phyloP scores from a whole-genome alignment of 2,888 invertebrate species.

The Troides oblongomaculatus region DNA sequence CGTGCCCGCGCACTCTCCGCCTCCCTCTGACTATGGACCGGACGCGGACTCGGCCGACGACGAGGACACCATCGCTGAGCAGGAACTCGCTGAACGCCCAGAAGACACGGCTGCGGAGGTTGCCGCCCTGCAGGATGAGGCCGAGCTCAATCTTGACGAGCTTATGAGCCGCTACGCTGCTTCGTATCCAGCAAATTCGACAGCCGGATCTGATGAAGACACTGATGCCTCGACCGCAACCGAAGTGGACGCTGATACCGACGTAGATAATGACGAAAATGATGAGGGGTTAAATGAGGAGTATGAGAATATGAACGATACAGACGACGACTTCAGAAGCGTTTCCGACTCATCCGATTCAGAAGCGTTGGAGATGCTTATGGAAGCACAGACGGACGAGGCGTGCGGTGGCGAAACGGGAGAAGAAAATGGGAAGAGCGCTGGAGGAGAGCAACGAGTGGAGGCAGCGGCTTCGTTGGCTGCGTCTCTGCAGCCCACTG shows the following conservation, averaged over 20 bases:
- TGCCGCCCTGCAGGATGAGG: conserved; percentile 88
- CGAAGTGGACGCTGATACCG: conserved; percentile 42
- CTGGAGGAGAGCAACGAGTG: conserved; percentile 84
- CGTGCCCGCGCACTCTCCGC: conserved; percentile 82
- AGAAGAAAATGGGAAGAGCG: conserved; percentile 35
- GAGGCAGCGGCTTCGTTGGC: conserved; percentile 96
- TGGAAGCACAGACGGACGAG: conserved; percentile 40
- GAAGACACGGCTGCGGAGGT: conserved; percentile 82
- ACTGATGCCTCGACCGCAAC: conserved; percentile 27
- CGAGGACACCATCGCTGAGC: conserved; percentile 65
- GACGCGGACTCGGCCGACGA: conserved; percentile 84
- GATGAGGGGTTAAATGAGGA: conserved; percentile 33
- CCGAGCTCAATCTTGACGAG: conserved; percentile 90
- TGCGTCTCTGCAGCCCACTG: conserved; percentile 98
- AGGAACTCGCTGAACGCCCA: conserved; percentile 83
- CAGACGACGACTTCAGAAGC: conserved; percentile 39
- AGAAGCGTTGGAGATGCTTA: conserved; percentile 50
- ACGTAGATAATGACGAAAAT: conserved; percentile 35
- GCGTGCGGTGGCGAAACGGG: conserved; percentile 39
- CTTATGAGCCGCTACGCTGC: conserved; percentile 85
- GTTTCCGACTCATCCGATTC: conserved; percentile 40
- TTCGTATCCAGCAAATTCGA: conserved; percentile 26
- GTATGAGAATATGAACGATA: conserved; percentile 41
- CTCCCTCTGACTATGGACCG: conserved; percentile 86
- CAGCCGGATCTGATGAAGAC: conserved; percentile 26